Base-by-base conservation (phyloP, 2,113 vertebrate species). In the Xenopus tropicalis region DNA sequence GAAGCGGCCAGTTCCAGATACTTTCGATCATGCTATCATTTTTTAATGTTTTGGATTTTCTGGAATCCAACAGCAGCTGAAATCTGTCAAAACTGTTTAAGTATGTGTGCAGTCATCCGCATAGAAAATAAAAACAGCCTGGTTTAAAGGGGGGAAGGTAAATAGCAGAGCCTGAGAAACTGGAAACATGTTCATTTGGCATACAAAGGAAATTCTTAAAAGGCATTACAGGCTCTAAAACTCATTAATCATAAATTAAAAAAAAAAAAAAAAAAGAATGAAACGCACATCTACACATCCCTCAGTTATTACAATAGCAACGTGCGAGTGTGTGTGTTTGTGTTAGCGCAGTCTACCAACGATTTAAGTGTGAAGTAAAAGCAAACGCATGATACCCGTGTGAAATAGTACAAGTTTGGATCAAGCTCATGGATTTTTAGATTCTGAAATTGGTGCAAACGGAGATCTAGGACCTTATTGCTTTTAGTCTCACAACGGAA, bases 81-180 rank as follows among this genome's bases (percentile, higher is more conserved):
- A 83, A 83, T 79, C 71, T 72, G 78, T 88, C 84, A 85, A 67
- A 76, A 83, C 61, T 69, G 24, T 81, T 85, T 78, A 84, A 79
- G 77, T 81, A 78, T 82, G 82, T 83, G 81, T 74, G 79, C 56
- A 66, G 79, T 86, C 83, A 83, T 82, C 83, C 82, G 76, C 82
- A 86, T 80, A 71, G 0, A 0, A 79, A 68, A 77, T 37, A 74
- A 79, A 82, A 76, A 84, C 76, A 77, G 78, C 24, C 62, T 79
- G 71, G 0, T 1, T 37, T 37, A 37, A 37, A 37, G 61, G 77
- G 84, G 17, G 74, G 77, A 74, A 84, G 80, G 77, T 86, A 85
- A 57, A 74, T 74, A 83, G 72, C 71, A 84, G 70, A 83, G 79
- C 80, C 83, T 87, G 77, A 84, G 80, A 84, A 82, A 82, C 73